Base-by-base conservation (phyloP, 2,888 invertebrate genomes). In the Coenonympha glycerion region DNA sequence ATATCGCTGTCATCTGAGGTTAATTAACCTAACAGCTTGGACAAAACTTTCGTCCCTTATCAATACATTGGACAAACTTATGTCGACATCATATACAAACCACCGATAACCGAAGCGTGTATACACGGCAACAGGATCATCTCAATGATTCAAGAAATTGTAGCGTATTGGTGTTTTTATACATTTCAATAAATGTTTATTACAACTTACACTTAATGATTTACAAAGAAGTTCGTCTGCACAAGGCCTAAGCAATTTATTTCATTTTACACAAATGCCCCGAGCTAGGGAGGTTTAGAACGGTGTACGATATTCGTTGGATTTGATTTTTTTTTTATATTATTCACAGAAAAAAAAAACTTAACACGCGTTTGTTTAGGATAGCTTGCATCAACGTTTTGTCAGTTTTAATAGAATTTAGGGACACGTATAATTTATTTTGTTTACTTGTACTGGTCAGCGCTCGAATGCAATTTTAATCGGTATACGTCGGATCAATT, bases 191-290 rank as follows among this genome's bases (percentile, higher is more conserved):
- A n/a, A n/a, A n/a, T n/a, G n/a, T n/a, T n/a, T n/a, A n/a, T n/a
- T n/a, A n/a, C n/a, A n/a, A n/a, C n/a, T n/a, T n/a, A n/a, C n/a
- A n/a, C n/a, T n/a, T n/a, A n/a, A n/a, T n/a, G n/a, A n/a, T n/a
- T n/a, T n/a, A n/a, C n/a, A n/a, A n/a, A n/a, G n/a, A n/a, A n/a
- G 22, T 11, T 6, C 3, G 6, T 22, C 37, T 22, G 37, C 8
- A 6, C 37, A 2, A 2, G 13, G 21, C 22, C 1, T 37, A 13
- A 52, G 59, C 62, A 61, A 64, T 69, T 64, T 64, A 64, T 68
- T 71, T 66, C 62, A 63, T 65, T 69, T 66, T 57, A 62, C 64
- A 58, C 55, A 62, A 59, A 60, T 63, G 57, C 60, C 26, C 26
- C 55, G 59, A 64, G 37, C 26, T 21, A 24, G 31, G 36, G 26